phyloP scores from a whole-genome alignment of 2,888 invertebrate species.

The Sinopyrophorus schimmeli region DNA sequence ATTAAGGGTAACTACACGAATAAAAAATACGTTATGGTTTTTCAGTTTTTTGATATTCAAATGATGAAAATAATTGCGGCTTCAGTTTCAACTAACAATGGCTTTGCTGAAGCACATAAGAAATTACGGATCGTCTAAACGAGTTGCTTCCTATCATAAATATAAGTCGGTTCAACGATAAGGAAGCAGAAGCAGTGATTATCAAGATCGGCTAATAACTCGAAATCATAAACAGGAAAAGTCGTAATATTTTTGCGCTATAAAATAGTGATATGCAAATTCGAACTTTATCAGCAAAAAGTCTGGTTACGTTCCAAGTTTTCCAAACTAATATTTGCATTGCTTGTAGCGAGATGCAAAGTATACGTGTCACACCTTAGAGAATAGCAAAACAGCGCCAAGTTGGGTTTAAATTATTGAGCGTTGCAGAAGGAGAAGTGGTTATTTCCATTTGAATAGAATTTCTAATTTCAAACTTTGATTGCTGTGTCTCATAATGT shows the following conservation, averaged over 20 bases:
- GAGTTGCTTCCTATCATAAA: too few species aligned
- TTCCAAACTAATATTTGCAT: conserved; percentile 9
- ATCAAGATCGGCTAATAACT: background rate
- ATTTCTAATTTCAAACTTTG: conserved; percentile 48
- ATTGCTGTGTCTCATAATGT: conserved; percentile 44
- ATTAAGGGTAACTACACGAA: too few species aligned
- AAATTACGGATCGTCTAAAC: too few species aligned
- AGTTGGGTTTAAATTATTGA: conserved; percentile 37
- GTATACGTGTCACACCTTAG: conserved; percentile 21
- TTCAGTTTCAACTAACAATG: too few species aligned
- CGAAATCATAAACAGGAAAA: conserved; percentile 6
- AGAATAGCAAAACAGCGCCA: conserved; percentile 19
- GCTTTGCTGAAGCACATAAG: too few species aligned
- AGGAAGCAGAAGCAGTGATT: too few species aligned
- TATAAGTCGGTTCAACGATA: too few species aligned
- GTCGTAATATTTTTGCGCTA: background rate
- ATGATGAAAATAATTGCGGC: too few species aligned
- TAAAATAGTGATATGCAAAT: conserved; percentile 15
- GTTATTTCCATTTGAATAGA: conserved; percentile 50
- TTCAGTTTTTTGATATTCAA: too few species aligned
- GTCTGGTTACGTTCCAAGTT: conserved; percentile 18
- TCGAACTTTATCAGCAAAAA: conserved; percentile 14
- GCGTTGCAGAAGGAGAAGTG: conserved; percentile 37
- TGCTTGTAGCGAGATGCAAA: conserved; percentile 16
- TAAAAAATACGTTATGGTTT: too few species aligned